Conservation (phyloP, 2,888 invertebrate genomes). For the Nematopogon swammerdamellus region DNA sequence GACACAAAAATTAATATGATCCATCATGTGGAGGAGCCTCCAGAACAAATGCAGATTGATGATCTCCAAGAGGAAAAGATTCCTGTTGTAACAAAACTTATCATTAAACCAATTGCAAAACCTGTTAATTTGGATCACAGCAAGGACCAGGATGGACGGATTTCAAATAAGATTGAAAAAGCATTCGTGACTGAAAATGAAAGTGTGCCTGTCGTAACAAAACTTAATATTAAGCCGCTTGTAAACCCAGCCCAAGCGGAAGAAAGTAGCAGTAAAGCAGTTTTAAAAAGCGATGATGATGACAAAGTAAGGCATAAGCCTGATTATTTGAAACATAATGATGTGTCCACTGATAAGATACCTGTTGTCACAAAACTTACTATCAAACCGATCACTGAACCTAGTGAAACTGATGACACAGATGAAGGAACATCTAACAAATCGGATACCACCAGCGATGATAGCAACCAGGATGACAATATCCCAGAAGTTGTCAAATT, state of each 20-base stretch:
- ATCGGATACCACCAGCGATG: conserved; percentile 17
- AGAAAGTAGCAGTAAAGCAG: conserved; percentile 17
- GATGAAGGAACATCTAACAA: conserved; percentile 20
- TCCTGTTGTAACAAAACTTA: not conserved
- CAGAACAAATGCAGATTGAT: not conserved
- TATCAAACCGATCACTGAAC: conserved; percentile 50
- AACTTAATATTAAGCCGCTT: conserved; percentile 18
- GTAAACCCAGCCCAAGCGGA: conserved; percentile 14
- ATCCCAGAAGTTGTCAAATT: no score
- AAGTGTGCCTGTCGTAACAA: conserved; percentile 1
- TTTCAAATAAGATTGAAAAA: not conserved
- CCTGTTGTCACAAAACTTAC: conserved; percentile 41
- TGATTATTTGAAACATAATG: not conserved
- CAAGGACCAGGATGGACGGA: not conserved
- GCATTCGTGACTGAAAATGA: not conserved
- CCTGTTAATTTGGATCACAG: not conserved
- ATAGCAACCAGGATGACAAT: conserved; percentile 20
- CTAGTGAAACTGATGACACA: conserved; percentile 29
- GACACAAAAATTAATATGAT: conserved; percentile 13
- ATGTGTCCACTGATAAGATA: conserved; percentile 15
- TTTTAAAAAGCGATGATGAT: conserved; percentile 19
- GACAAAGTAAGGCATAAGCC: conserved; percentile 11
- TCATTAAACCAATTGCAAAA: not conserved
- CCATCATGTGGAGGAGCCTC: not conserved
- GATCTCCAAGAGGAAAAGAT: not conserved